Base-by-base conservation (phyloP, 2,888 invertebrate species). In the Thyatira batis region DNA sequence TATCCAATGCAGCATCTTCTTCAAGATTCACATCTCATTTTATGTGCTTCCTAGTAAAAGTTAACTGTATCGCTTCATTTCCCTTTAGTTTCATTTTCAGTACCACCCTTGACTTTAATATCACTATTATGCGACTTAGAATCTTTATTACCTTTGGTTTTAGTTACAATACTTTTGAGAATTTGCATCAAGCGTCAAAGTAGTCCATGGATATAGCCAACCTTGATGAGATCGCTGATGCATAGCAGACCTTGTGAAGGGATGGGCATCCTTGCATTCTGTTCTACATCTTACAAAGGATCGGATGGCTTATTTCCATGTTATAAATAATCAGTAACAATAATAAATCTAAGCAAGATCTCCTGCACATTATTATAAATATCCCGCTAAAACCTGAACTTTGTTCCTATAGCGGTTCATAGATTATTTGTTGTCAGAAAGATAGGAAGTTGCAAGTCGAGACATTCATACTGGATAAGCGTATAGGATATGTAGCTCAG, bases 191-290 rank as follows among this genome's bases (percentile, higher is more conserved):
- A 17, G 17, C 17, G 13, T 39, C 17, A 1, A 39, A 39, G 39
- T 39, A 39, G 39, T 39, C 39, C 39, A 17, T 39, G 17, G 39
- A 39, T 39, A n/a, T 39, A 39, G 8, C 17, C 39, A 39, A 48
- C 48, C 48, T 48, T 48, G 48, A 17, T 27, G 25, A 46, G 25
- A 27, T 46, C 11, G 27, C 48, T 27, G 48, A 28, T 48, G 27
- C 27, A 20, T 48, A 13, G 9, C 4, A 27, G 27, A 27, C 48
- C 48, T 48, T 48, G 27, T 17, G 11, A 48, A 48, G 48, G 48
- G 48, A 48, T 48, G 48, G 48, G 27, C 39, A 39, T 39, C 39
- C 39, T 39, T 28, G 27, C 27, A 48, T 27, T 48, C n/a, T 48
- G 48, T 27, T 27, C 46, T 25, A 27, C 27, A 46, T 27, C 27